Conservation (phyloP, 2,113 vertebrate genomes). For the Grammomys dolichurus region DNA sequence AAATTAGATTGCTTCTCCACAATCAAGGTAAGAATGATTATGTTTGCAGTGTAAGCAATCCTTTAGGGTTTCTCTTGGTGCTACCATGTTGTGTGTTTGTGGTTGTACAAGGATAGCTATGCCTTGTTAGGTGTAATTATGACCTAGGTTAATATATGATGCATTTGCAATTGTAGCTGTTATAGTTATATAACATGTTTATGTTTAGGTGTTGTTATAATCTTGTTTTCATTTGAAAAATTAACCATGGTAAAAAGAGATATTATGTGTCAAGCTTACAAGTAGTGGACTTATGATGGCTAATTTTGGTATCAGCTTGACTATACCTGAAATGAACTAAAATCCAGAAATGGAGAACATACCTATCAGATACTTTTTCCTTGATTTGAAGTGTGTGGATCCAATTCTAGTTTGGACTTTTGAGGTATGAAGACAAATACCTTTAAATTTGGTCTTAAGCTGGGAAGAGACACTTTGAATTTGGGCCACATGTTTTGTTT, state of each 20-base stretch:
- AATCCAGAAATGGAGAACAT: neutral
- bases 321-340: neutral
- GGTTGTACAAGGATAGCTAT: neutral
- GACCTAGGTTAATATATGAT: neutral
- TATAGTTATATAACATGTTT: neutral
- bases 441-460: neutral
- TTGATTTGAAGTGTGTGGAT: too few species aligned
- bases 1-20: neutral
- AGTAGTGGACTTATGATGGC: neutral
- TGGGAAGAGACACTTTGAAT: neutral
- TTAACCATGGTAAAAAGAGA: neutral
- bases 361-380: neutral
- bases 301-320: neutral
- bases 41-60: neutral
- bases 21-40: neutral
- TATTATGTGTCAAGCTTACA: neutral
- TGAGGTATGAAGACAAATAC: neutral
- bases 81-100: neutral
- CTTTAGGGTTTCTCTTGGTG: neutral
- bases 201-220: neutral
- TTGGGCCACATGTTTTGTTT: neutral
- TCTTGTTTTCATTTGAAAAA: neutral
- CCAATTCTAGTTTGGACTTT: too few species aligned
- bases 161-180: neutral
- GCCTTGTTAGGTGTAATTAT: neutral